Base-by-base conservation (phyloP, 2,888 invertebrate genomes). In the Cataglyphis altisquamis region DNA sequence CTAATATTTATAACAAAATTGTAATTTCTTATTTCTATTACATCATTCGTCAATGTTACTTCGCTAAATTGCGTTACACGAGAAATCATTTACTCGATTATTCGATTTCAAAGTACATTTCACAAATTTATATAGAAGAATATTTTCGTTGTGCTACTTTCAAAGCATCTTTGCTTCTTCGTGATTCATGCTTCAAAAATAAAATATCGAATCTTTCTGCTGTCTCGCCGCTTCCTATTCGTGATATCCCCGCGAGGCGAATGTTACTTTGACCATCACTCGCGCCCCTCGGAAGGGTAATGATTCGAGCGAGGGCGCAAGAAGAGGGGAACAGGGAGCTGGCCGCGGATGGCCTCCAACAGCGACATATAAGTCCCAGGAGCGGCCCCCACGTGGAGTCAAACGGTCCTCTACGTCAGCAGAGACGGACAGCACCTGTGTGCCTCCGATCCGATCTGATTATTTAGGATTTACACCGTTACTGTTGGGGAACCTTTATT, bases 331-430 rank as follows among this genome's bases (percentile, higher is more conserved):
- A 85, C 82, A 82, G 83, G 87, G 82, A 62, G 64, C 57, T 78
- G 74, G 80, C 67, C 84, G 86, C 85, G 84, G 82, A 87, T 90
- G 94, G 92, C 94, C 94, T 93, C 94, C 93, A 91, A 80, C 89
- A 89, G 87, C 89, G 90, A 92, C 92, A 94, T 94, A 94, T 93
- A 94, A 94, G 93, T 92, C 90, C 90, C 91, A 88, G 89, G 88
- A 88, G 83, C 83, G 91, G 91, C 90, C 93, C 94, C 93, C 93
- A 93, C 93, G 88, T 89, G 77, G 62, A 89, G 88, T 93, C 92
- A 93, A 93, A 91, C 93, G 91, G 90, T 91, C 90, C 89, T 90
- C 89, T 88, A 91, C 91, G 87, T 88, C 89, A 89, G 48, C 48
- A 52, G 48, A 90, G 88, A 81, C 87, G 88, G 88, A 87, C 87